A percentile compares a stretch with the other conserved stretches of the same genome.
Evolutionary conservation across 2,113 vertebrate genomes (phyloP).

Genomic region (Siniperca chuatsi): DNA sequence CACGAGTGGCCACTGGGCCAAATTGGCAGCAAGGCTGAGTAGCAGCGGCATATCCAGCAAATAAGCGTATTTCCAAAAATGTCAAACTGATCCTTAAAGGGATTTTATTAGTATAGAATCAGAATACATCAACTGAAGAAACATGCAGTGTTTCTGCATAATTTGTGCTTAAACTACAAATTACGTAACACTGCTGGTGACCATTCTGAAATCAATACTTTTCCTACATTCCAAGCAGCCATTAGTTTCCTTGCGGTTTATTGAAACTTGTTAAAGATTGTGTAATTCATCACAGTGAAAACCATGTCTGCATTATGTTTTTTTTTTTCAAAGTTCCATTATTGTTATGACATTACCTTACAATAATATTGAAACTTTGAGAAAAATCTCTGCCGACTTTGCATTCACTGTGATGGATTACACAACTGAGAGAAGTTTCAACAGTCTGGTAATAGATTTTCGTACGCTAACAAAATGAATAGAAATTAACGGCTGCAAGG

Average conservation of each 20-base stretch:
- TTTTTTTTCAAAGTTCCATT: neutral
- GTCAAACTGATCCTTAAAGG: neutral
- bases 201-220: neutral
- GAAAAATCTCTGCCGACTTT: constrained; percentile 1
- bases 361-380: neutral
- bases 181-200: neutral
- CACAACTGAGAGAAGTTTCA: neutral
- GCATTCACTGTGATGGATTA: constrained; percentile 6
- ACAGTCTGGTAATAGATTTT: neutral
- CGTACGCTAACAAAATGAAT: neutral
- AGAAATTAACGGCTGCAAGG: neutral
- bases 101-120: neutral
- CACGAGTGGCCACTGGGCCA: no score
- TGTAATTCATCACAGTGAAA: neutral
- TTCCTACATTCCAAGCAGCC: neutral
- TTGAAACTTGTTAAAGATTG: constrained; percentile 6
- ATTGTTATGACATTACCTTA: neutral
- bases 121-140: neutral
- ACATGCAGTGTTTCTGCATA: neutral
- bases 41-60: no score
- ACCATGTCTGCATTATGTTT: neutral
- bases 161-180: neutral
- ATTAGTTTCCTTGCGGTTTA: neutral
- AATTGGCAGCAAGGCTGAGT: no score
- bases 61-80: neutral